Percentiles rank a stretch among this genome's conserved stretches.
Conservation (phyloP, 2,797 vertebrate species). For the Salmo trutta region DNA sequence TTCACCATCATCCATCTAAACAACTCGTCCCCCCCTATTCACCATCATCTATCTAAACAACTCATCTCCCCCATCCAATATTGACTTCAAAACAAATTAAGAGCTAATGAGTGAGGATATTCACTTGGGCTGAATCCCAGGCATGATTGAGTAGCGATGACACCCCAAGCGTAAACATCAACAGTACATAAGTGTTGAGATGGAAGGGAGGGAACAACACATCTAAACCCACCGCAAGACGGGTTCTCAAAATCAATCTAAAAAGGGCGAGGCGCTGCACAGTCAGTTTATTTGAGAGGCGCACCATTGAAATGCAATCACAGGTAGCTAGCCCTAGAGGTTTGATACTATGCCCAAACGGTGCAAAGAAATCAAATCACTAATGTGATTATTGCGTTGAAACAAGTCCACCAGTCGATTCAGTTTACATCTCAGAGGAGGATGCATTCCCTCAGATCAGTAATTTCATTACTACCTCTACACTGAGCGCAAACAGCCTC, state of each 20-base stretch:
- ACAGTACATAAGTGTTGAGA: slow-evolving; percentile 33
- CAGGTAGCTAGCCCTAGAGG: slow-evolving; percentile 8
- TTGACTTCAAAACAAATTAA: slow-evolving; percentile 59
- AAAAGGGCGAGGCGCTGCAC: not conserved
- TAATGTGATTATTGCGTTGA: slow-evolving; percentile 56
- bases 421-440: slow-evolving; percentile 52
- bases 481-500: slow-evolving; percentile 55
- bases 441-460: slow-evolving; percentile 53
- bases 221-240: not conserved
- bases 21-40: too few species aligned
- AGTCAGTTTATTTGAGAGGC: not conserved
- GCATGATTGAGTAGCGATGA: slow-evolving; percentile 45
- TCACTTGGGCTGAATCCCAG: slow-evolving; percentile 42
- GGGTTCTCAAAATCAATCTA: not conserved
- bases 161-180: slow-evolving; percentile 39
- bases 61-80: not conserved
- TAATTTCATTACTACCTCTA: slow-evolving; percentile 63
- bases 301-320: slow-evolving; percentile 24
- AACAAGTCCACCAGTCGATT: slow-evolving; percentile 61
- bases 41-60: too few species aligned
- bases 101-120: slow-evolving; percentile 55
- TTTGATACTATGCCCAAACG: slow-evolving; percentile 39
- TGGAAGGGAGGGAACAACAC: slow-evolving; percentile 19
- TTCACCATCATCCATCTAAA: too few species aligned
- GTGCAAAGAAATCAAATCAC: slow-evolving; percentile 62